Evolutionary conservation across 2,113 vertebrate species (phyloP).

Genomic region (Semnornis frantzii): DNA sequence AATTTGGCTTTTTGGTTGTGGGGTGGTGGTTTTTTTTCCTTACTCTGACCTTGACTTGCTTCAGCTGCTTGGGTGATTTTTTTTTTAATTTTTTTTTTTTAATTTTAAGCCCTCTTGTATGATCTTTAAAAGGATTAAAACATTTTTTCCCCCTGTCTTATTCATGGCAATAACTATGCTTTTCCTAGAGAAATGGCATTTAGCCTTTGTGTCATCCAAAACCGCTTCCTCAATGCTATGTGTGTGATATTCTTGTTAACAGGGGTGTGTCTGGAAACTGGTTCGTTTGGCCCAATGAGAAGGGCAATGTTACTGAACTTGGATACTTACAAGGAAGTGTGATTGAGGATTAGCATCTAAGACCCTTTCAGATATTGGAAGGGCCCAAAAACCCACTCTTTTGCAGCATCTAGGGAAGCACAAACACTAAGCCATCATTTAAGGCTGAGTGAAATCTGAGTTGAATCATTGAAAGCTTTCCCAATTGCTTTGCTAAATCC

Average conservation of each 20-base stretch:
- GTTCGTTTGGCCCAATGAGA: background rate
- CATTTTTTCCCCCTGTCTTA: background rate
- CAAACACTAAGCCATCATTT: background rate
- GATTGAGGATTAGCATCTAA: background rate
- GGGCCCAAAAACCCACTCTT: background rate
- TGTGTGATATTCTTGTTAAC: background rate
- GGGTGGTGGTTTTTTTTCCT: background rate
- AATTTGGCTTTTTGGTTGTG: background rate
- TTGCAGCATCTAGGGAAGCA: background rate
- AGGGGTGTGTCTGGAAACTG: background rate
- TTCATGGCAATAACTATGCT: background rate
- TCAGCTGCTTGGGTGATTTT: background rate
- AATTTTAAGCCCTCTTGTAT: background rate
- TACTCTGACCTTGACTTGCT: conserved; percentile 8
- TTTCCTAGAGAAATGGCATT: background rate
- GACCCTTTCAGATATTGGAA: background rate
- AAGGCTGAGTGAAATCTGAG: background rate
- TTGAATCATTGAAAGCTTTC: background rate
- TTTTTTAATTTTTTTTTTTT: background rate
- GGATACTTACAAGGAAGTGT: background rate
- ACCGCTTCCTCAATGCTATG: background rate
- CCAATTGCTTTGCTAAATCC: background rate
- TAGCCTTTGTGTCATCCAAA: background rate
- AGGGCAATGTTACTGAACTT: background rate
- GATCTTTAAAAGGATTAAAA: background rate